Conservation (phyloP, 2,888 invertebrate genomes). For the Ypsolopha scabrella region DNA sequence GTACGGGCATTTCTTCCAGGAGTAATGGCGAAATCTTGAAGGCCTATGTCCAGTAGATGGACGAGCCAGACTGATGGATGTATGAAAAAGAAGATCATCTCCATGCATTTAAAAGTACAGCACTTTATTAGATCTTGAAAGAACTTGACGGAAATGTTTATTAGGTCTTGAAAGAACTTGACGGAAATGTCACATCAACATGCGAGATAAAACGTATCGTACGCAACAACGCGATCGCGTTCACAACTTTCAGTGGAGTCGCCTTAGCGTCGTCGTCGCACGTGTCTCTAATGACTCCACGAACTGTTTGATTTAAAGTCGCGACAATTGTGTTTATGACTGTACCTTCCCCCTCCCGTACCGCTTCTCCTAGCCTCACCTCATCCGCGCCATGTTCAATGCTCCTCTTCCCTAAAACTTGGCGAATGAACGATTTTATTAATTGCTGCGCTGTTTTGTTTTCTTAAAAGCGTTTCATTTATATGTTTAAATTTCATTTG, state of each 20-base stretch:
- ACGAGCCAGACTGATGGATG: too few relatives aligned
- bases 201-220: slow-evolving; percentile 12
- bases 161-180: too few relatives aligned
- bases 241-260: slow-evolving; percentile 17
- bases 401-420: neutral
- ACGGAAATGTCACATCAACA: too few relatives aligned
- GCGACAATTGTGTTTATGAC: slow-evolving; percentile 63
- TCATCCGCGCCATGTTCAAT: neutral
- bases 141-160: too few relatives aligned
- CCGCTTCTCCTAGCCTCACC: neutral
- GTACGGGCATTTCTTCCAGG: too few relatives aligned
- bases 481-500: too few relatives aligned
- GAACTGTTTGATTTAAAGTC: slow-evolving; percentile 67
- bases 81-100: too few relatives aligned
- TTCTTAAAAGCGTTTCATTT: too few relatives aligned
- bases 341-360: slow-evolving; percentile 14
- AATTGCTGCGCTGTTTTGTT: neutral
- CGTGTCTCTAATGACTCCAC: slow-evolving; percentile 62
- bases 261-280: slow-evolving; percentile 47
- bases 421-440: neutral
- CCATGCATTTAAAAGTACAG: too few relatives aligned
- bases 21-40: too few relatives aligned
- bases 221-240: slow-evolving; percentile 17
- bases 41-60: too few relatives aligned
- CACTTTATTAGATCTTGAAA: too few relatives aligned